Evolutionary conservation across 1,140 invertebrate species (phyloP), one percentile per base, ranked within the genome.

Genomic region (Leptopilina boulardi): DNA sequence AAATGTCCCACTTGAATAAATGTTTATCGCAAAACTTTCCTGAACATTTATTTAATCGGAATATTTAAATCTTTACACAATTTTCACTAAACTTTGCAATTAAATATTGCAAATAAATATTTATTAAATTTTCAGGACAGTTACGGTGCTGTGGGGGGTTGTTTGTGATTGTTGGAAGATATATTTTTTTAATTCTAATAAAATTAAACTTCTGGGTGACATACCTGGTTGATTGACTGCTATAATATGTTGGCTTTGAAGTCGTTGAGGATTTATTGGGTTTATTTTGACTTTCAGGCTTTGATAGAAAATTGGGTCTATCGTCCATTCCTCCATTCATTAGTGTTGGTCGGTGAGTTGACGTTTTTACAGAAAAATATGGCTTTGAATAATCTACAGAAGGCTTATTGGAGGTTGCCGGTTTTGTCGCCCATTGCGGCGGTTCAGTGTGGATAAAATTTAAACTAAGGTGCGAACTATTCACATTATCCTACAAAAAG

Each of bases 371-470:
- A 5, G 88, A 85, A 71, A 88, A 89, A 10, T 87, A 86, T 1
- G 89, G 88, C 74, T 89, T 90, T 5, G 86, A 84, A 51, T 88
- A 87, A 54, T 89, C 87, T 3, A 82, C 87, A 1, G 87, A 83
- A 8, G 83, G 83, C 66, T 85, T 87, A 59, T 83, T 73, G 0
- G 82, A 77, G 6, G 82, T 80, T 38, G 78, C 79, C 26, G 89
- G 88, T 59, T 89, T 90, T 6, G 88, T 90, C 1, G 87, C 85
- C 89, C 88, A 90, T 8, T 87, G 86, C 0, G 89, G 89, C 13
- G 87, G 84, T 41, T 89, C 88, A 0, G 88, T 89, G 71, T 90
- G 86, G 38, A 90, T 87, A n/a, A 84, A 84, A 71, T 89, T 89
- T 18, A 86, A 72, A 71, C 75, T 84, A 19, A 84, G 79, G 77